phyloP scores from a whole-genome alignment of 2,113 vertebrate genomes.

The Ascaphus truei region DNA sequence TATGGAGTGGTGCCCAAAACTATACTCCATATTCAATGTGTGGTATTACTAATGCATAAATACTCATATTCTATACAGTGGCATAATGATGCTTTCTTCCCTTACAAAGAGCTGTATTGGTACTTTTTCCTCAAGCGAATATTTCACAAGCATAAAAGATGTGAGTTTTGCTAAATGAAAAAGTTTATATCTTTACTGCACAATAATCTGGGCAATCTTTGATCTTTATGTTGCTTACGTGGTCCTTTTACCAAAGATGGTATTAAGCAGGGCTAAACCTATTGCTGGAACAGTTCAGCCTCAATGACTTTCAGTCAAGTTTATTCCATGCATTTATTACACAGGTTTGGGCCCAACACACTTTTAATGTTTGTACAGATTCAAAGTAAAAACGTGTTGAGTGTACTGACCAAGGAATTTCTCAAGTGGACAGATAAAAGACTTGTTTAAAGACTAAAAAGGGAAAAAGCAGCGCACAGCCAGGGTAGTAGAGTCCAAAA shows the following conservation, averaged over 20 bases:
- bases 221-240: not conserved
- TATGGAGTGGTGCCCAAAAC: no score
- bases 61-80: no score
- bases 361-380: not conserved
- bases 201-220: not conserved
- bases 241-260: not conserved
- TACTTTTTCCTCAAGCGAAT: no score
- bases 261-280: not conserved
- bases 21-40: no score
- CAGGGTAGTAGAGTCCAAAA: no score
- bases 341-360: not conserved
- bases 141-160: not conserved
- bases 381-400: constrained; percentile 12
- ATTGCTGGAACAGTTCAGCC: not conserved
- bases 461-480: no score
- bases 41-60: no score
- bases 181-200: not conserved
- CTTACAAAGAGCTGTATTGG: no score
- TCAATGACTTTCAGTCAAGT: not conserved
- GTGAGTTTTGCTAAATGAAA: constrained; percentile 4
- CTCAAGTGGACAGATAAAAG: no score
- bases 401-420: no score
- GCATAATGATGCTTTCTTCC: no score
- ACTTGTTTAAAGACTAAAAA: no score
- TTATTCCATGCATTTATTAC: not conserved